Conservation (phyloP, 2,797 vertebrate genomes). For the Octomys mimax region DNA sequence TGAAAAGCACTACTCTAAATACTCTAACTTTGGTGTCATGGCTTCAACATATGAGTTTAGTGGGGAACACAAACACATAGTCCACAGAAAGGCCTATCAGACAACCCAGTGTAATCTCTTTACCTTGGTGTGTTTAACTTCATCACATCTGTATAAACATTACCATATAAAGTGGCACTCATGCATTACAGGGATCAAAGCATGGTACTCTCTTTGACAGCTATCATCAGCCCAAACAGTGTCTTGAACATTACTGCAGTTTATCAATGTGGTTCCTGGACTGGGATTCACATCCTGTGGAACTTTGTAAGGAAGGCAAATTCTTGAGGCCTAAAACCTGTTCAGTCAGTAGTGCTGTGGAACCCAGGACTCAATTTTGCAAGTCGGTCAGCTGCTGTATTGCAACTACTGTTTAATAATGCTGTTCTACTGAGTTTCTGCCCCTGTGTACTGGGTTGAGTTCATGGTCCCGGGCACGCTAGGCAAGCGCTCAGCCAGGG, state of each 20-base stretch:
- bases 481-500: too few species aligned
- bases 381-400: neutral
- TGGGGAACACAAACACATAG: neutral
- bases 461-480: neutral
- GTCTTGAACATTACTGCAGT: neutral
- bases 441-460: neutral
- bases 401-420: neutral
- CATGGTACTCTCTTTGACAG: neutral
- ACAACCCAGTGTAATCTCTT: neutral
- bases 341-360: neutral
- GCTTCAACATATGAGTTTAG: neutral
- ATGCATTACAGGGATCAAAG: neutral
- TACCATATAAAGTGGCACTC: neutral
- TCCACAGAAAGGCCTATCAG: neutral
- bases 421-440: neutral
- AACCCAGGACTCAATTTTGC: neutral
- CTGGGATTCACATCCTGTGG: neutral
- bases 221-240: neutral
- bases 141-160: neutral
- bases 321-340: neutral
- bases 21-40: neutral
- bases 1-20: neutral
- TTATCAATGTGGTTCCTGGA: neutral
- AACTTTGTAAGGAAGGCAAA: neutral
- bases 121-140: neutral